Percentiles rank a stretch among this genome's conserved stretches.
Conservation (phyloP, 1,140 invertebrate species). For the Nebria ingens region DNA sequence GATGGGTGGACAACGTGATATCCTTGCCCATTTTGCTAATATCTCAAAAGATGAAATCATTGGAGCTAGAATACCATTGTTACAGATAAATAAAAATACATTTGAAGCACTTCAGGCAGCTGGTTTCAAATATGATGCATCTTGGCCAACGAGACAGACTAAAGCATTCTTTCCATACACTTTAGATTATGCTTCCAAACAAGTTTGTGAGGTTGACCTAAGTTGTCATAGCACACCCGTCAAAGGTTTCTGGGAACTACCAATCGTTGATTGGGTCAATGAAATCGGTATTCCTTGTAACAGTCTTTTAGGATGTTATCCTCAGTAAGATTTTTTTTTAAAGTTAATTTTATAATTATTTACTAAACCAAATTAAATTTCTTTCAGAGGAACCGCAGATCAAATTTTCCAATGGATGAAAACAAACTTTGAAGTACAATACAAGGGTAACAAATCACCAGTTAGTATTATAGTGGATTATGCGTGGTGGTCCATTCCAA, state of each 20-base stretch:
- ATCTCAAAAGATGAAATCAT: slow-evolving; percentile 21
- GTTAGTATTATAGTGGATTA: slow-evolving; percentile 1
- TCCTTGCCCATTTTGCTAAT: slow-evolving; percentile 25
- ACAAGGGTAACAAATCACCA: background rate
- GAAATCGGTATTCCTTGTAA: slow-evolving; percentile 39
- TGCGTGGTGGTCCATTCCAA: background rate
- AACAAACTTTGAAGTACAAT: background rate
- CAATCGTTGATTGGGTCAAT: slow-evolving; percentile 50
- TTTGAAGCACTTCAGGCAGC: slow-evolving; percentile 39
- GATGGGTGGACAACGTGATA: slow-evolving; percentile 23
- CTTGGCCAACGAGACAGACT: slow-evolving; percentile 41
- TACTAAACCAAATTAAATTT: background rate
- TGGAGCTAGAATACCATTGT: slow-evolving; percentile 24
- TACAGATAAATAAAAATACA: slow-evolving; percentile 33
- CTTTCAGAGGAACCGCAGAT: background rate
- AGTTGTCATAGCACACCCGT: slow-evolving; percentile 51
- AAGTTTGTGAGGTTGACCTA: slow-evolving; percentile 47
- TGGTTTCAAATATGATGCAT: slow-evolving; percentile 50
- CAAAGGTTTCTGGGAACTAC: slow-evolving; percentile 49
- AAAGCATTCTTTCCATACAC: slow-evolving; percentile 52
- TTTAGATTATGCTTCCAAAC: slow-evolving; percentile 47
- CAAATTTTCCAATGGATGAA: background rate
- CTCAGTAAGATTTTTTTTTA: slow-evolving; percentile 34
- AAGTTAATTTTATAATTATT: too few relatives aligned
- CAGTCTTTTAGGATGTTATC: slow-evolving; percentile 47